Base-by-base conservation (phyloP, 2,888 invertebrate species). In the Neelides folsomi region DNA sequence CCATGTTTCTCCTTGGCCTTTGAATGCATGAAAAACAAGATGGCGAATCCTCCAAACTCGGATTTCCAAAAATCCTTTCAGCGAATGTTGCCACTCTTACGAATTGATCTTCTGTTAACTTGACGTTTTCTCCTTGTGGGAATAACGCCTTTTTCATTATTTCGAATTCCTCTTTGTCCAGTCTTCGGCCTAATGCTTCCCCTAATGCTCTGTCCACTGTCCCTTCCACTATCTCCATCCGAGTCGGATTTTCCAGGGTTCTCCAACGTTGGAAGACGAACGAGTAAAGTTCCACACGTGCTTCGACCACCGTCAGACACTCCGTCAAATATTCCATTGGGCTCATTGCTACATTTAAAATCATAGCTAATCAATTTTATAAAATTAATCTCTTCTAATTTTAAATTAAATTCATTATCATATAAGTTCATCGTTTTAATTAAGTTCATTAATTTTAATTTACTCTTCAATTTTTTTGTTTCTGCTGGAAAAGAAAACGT, bases 81-180 rank as follows among this genome's bases (percentile, higher is more conserved):
- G 81, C 80, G 49, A 83, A 74, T 0, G 86, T 84, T 59, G 83
- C 82, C 37, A 88, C 70, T 0, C 86, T 86, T 18, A 83, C 76
- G 68, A 83, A 86, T 34, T 52, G 16, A 40, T 19, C 34, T 41
- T 55, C 48, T 10, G 45, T 41, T 1, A 52, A 13, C 9, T 53
- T 51, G 12, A 55, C 9, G 9, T 46, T 47, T 3, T 19, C 10
- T 18, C 47, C 15, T 27, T 27, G 27, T 3, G 4, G 7, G 27
- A 27, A 27, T 7, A 27, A 3, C 4, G 27, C 27, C 4, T 7
- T 27, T 27, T 27, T 27, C 16, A 63, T 45, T 34, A 57, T 38
- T 1, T 1, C 4, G 37, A 54, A 43, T 47, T 60, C 78, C 1
- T 74, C 69, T 8, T 70, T 65, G 0, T 71, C 71, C 53, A 83